A percentile compares a stretch with the other conserved stretches of the same genome.
These are phyloP conservation scores for Caradrina clavipalpis DNA, from an alignment of 2,888 invertebrate species.

Conservation along the genomic window DNA sequence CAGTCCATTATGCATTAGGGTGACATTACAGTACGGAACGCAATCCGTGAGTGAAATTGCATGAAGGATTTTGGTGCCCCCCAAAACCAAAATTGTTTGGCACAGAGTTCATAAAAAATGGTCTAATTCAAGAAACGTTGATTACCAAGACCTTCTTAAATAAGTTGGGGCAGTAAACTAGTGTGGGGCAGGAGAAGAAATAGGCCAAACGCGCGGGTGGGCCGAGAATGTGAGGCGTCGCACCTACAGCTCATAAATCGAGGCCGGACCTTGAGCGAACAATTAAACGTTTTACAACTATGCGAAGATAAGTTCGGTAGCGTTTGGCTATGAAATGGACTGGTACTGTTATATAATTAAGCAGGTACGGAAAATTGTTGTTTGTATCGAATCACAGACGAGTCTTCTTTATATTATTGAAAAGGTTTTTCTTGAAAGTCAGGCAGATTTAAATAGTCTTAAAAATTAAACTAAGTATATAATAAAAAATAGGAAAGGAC, in stretches of 20 bases:
- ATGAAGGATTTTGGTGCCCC: neutral
- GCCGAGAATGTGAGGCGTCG: conserved; percentile 49
- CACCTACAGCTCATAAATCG: conserved; percentile 64
- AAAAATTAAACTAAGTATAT: too few relatives aligned
- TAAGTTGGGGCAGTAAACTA: conserved; percentile 21
- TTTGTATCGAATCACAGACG: too few relatives aligned
- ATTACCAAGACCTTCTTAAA: conserved; percentile 23
- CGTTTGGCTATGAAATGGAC: conserved; percentile 37
- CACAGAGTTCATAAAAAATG: conserved; percentile 10
- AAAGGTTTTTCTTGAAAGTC: neutral
- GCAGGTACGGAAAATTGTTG: too few relatives aligned
- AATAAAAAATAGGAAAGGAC: too few relatives aligned
- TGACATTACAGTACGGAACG: too few relatives aligned
- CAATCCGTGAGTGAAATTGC: neutral
- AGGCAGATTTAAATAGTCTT: neutral
- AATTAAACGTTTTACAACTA: conserved; percentile 66
- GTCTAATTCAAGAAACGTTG: neutral
- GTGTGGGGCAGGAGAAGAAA: conserved; percentile 45
- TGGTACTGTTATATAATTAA: neutral
- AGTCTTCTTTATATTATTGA: too few relatives aligned
- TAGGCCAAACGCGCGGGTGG: conserved; percentile 36
- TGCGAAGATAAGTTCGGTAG: conserved; percentile 48
- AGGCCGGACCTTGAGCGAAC: conserved; percentile 63
- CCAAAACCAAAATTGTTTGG: neutral
- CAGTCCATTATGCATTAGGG: too few relatives aligned